These are phyloP conservation scores for Microtus agrestis DNA, from an alignment of 2,797 vertebrate genomes.

Conservation along the genomic window DNA sequence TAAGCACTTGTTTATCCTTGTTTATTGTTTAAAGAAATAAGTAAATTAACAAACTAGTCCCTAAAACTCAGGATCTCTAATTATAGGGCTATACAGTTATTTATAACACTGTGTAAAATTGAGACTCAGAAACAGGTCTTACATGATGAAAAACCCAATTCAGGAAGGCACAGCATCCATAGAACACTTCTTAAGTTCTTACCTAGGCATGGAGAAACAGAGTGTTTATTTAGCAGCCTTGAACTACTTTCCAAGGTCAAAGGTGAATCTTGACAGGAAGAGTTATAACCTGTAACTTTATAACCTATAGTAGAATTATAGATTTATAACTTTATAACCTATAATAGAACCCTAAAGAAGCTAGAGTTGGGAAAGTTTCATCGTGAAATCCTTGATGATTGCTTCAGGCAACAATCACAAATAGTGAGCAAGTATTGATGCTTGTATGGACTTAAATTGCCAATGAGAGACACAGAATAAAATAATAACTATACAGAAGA, in stretches of 20 bases:
- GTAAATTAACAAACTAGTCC: not conserved
- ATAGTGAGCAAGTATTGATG: not conserved
- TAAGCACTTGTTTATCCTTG: not conserved
- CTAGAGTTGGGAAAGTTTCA: not conserved
- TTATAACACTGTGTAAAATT: not conserved
- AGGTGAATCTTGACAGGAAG: constrained; percentile 13
- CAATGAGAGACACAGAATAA: constrained; percentile 22
- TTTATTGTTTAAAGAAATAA: constrained; percentile 45
- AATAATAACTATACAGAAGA: not conserved
- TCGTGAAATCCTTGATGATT: constrained; percentile 32
- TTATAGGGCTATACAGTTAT: not conserved
- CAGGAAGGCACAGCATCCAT: not conserved
- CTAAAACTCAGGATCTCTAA: constrained; percentile 4
- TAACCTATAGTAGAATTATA: not conserved
- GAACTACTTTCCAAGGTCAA: not conserved
- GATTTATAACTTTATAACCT: not conserved
- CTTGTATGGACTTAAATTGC: not conserved
- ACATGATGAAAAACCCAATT: not conserved
- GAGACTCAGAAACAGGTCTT: not conserved
- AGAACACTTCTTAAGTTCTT: not conserved
- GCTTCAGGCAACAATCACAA: constrained; percentile 18
- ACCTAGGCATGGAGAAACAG: not conserved
- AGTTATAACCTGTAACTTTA: not conserved
- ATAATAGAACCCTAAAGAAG: not conserved
- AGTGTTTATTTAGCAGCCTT: not conserved